Conservation (phyloP, 2,797 vertebrate species). For the Yasuhikotakia modesta region DNA sequence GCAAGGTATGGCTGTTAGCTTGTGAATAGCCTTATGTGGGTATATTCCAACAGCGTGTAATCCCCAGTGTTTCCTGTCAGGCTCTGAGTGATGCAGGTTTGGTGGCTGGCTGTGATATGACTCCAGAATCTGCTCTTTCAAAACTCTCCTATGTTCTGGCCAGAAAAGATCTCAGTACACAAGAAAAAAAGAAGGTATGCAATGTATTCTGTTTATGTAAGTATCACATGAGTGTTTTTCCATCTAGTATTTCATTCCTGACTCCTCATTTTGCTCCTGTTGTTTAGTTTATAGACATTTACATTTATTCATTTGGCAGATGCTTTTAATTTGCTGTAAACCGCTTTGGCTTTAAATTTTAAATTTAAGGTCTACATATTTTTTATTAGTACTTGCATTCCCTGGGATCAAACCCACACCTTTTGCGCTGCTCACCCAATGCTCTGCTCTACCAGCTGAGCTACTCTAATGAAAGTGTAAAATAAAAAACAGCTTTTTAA, state of each 20-base stretch:
- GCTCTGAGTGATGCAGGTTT: constrained; percentile 80
- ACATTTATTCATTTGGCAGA: no score
- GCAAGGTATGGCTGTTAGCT: constrained; percentile 74
- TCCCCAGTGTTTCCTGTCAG: constrained; percentile 66
- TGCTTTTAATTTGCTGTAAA: no score
- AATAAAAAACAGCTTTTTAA: no score
- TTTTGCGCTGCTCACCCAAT: no score
- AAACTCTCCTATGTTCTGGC: constrained; percentile 89
- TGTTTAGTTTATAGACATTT: no score
- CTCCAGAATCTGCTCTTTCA: constrained; percentile 91
- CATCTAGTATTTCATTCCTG: neutral
- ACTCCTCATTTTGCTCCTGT: no score
- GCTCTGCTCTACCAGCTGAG: no score
- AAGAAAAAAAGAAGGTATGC: constrained; percentile 82
- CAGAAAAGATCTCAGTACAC: constrained; percentile 72
- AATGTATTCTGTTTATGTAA: neutral
- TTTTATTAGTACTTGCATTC: no score
- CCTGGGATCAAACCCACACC: no score
- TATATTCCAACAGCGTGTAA: constrained; percentile 8
- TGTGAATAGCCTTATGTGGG: neutral
- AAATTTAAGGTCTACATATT: no score
- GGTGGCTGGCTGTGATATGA: constrained; percentile 90
- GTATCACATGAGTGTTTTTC: neutral
- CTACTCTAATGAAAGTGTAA: no score
- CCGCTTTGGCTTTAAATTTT: no score